Conservation (phyloP, 2,888 invertebrate genomes). For the Lagria hirta region DNA sequence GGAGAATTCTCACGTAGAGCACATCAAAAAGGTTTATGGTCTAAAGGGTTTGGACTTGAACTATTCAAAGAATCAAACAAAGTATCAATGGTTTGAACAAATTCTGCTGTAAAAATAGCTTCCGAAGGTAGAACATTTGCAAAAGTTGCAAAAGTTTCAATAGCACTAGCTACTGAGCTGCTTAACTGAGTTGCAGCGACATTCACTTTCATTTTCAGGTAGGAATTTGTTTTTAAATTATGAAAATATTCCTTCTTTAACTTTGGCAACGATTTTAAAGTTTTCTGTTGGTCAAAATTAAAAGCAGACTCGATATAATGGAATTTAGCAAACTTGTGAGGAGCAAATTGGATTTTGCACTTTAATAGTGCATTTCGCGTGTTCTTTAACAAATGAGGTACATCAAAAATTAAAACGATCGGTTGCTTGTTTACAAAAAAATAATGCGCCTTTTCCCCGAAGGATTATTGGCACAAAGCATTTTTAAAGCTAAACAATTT, state of each 20-base stretch:
- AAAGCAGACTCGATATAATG: conserved; percentile 16
- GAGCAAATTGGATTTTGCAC: conserved; percentile 10
- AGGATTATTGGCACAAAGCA: conserved; percentile 2
- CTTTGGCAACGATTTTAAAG: not conserved
- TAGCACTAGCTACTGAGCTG: conserved; percentile 13
- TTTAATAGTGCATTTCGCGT: too few relatives aligned
- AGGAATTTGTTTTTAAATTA: not conserved
- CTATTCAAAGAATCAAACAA: conserved; percentile 25
- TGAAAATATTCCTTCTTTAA: not conserved
- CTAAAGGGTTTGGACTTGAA: not conserved
- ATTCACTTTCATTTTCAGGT: conserved; percentile 18
- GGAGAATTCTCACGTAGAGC: conserved; percentile 9
- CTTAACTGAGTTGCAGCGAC: conserved; percentile 21
- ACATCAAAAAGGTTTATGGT: conserved; percentile 15
- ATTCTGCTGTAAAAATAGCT: conserved; percentile 27
- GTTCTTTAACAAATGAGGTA: too few relatives aligned
- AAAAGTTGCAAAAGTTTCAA: conserved; percentile 12
- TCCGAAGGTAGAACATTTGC: conserved; percentile 10
- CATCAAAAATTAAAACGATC: conserved; percentile 21
- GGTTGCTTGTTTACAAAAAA: conserved; percentile 9
- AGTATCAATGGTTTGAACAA: conserved; percentile 19
- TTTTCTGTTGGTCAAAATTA: conserved; percentile 14
- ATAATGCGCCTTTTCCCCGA: conserved; percentile 7
- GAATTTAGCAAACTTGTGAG: conserved; percentile 17
- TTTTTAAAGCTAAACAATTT: conserved; percentile 21